Conservation (phyloP, 2,888 invertebrate genomes). For the Stenolophus ochropezus region DNA sequence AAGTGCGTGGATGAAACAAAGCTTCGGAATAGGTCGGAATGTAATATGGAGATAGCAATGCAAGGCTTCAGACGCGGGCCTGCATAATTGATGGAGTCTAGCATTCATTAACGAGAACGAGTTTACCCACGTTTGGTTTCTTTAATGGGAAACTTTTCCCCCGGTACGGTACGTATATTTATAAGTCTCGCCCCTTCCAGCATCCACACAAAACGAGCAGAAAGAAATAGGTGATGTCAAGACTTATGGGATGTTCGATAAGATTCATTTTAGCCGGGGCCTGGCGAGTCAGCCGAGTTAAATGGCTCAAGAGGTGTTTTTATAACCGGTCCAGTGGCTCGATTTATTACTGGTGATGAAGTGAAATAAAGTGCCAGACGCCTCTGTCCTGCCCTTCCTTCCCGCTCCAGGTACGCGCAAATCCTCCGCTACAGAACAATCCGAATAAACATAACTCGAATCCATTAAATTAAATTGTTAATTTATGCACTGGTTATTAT, state of each 20-base stretch:
- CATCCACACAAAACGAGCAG: conserved; percentile 67
- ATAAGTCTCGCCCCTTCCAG: conserved; percentile 62
- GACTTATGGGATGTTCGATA: conserved; percentile 75
- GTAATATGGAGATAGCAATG: conserved; percentile 25
- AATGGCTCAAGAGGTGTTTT: conserved; percentile 71
- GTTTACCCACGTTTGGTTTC: conserved; percentile 68
- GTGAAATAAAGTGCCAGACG: conserved; percentile 67
- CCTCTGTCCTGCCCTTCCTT: conserved; percentile 12
- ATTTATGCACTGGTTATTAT: conserved; percentile 67
- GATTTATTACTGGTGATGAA: conserved; percentile 69
- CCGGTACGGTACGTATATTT: conserved; percentile 53
- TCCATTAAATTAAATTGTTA: conserved; percentile 67
- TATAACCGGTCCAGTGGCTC: conserved; percentile 70
- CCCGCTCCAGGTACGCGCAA: not conserved
- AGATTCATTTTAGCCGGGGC: conserved; percentile 73
- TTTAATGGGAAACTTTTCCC: conserved; percentile 72
- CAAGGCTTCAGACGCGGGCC: not conserved
- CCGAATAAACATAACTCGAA: conserved; percentile 64
- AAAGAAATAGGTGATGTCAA: conserved; percentile 75
- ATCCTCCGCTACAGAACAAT: conserved; percentile 49
- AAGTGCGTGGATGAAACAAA: conserved; percentile 27
- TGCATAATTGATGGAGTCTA: conserved; percentile 65
- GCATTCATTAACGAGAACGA: conserved; percentile 67
- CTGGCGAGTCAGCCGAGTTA: conserved; percentile 68
- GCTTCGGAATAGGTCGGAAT: not conserved